Percentiles rank a stretch among this genome's conserved stretches.
These are phyloP conservation scores for Carcina quercana DNA, from an alignment of 2,888 invertebrate species.

Conservation along the genomic window DNA sequence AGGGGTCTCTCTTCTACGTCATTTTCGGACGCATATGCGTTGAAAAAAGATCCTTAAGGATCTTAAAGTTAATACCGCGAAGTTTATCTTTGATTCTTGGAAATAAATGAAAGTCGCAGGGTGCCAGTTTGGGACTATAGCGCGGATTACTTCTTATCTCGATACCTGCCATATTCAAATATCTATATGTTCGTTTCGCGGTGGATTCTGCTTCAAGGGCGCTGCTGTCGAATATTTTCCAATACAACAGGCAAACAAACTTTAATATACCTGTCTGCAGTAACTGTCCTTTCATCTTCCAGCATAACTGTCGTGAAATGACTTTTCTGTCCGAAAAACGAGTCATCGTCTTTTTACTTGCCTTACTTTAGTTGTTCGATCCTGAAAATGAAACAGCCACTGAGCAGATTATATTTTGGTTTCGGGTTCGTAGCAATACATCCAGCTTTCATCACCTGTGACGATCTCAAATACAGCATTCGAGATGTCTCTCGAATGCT, in stretches of 20 bases:
- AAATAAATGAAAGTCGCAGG: slow-evolving; percentile 7
- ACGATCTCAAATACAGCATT: slow-evolving; percentile 3
- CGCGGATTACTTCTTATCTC: slow-evolving; percentile 4
- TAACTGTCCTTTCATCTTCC: neutral
- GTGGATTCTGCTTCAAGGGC: slow-evolving; percentile 5
- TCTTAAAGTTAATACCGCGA: slow-evolving; percentile 7
- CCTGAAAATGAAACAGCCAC: slow-evolving; percentile 3
- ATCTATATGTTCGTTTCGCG: neutral
- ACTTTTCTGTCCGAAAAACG: too few relatives aligned
- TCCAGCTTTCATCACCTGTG: slow-evolving; percentile 2
- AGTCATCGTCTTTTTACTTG: neutral
- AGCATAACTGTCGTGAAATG: too few relatives aligned
- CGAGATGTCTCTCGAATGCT: too few relatives aligned
- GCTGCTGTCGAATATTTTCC: slow-evolving; percentile 1
- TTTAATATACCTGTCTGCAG: slow-evolving; percentile 9
- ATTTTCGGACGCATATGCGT: slow-evolving; percentile 5
- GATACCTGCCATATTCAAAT: slow-evolving; percentile 2
- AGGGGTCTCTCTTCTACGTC: slow-evolving; percentile 1
- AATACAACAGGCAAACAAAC: slow-evolving; percentile 1
- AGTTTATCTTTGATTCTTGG: slow-evolving; percentile 4
- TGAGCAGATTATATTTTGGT: slow-evolving; percentile 4
- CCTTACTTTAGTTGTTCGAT: slow-evolving; percentile 1
- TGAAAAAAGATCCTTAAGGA: slow-evolving; percentile 3
- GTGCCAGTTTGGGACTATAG: slow-evolving; percentile 4
- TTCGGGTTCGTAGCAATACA: neutral